A percentile compares a stretch with the other conserved stretches of the same genome.
Evolutionary conservation across 1,140 invertebrate species (phyloP).

Genomic region (Campoletis sonorensis): DNA sequence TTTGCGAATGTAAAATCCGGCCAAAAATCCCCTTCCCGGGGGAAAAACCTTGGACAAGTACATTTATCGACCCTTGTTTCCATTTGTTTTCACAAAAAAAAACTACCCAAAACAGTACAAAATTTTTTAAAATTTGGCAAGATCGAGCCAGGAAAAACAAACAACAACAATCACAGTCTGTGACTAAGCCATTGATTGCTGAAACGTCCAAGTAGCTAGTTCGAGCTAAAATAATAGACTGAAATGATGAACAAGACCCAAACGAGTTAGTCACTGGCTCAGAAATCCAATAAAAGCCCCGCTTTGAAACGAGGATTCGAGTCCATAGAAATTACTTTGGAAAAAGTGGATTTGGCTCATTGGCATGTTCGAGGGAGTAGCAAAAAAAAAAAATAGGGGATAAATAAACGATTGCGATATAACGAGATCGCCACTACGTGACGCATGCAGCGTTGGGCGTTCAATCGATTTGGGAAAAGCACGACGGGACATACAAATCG

Average conservation of each 20-base stretch:
- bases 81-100: no score
- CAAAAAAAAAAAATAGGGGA: background rate
- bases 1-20: no score
- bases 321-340: background rate
- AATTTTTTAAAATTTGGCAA: no score
- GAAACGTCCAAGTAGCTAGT: no score
- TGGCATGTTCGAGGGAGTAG: conserved; percentile 4
- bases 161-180: no score
- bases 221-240: background rate
- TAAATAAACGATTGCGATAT: conserved; percentile 57
- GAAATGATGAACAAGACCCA: background rate
- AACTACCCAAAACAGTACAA: no score
- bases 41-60: no score
- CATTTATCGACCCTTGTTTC: no score
- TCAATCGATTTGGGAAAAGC: background rate
- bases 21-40: no score
- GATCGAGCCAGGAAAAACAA: no score
- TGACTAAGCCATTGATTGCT: no score
- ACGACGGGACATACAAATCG: conserved; percentile 55
- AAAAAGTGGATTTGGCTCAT: conserved; percentile 2
- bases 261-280: background rate
- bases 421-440: background rate
- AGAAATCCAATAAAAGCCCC: background rate
- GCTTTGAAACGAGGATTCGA: no score
- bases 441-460: background rate